Percentiles rank a stretch among this genome's conserved stretches.
These are phyloP conservation scores for Pterostichus madidus DNA, from an alignment of 2,888 invertebrate genomes.

Conservation along the genomic window DNA sequence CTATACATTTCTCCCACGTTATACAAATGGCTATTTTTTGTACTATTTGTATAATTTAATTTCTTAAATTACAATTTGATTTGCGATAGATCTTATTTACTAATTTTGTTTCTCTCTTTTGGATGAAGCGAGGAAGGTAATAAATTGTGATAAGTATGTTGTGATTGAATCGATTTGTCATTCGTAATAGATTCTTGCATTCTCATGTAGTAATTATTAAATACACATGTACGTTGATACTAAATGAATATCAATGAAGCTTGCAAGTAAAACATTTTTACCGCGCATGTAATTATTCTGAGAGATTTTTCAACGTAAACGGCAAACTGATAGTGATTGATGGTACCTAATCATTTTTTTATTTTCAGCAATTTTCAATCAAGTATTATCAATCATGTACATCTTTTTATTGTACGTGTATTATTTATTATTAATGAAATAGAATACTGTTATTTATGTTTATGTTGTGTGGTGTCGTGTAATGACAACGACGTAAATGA, in stretches of 20 bases:
- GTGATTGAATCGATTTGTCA: slow-evolving; percentile 24
- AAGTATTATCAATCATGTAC: slow-evolving; percentile 17
- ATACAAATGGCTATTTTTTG: too few relatives aligned
- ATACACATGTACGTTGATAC: too few relatives aligned
- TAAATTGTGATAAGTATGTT: slow-evolving; percentile 3
- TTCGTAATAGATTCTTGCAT: background rate
- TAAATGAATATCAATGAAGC: slow-evolving; percentile 13
- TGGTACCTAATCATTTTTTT: slow-evolving; percentile 19
- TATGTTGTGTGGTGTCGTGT: too few relatives aligned
- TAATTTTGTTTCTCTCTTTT: background rate
- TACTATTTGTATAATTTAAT: too few relatives aligned
- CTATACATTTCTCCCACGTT: too few relatives aligned
- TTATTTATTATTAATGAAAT: background rate
- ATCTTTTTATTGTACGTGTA: background rate
- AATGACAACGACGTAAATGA: too few relatives aligned
- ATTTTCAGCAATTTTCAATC: slow-evolving; percentile 13
- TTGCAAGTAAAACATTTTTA: background rate
- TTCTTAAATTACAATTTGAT: too few relatives aligned
- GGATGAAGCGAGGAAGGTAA: background rate
- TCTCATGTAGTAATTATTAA: slow-evolving; percentile 4
- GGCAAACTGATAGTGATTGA: slow-evolving; percentile 23
- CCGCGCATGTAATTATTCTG: background rate
- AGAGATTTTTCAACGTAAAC: slow-evolving; percentile 1
- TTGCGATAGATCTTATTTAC: too few relatives aligned
- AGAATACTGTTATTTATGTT: too few relatives aligned